phyloP scores from a whole-genome alignment of 1,140 invertebrate species.

The Acromyrmex heyeri region DNA sequence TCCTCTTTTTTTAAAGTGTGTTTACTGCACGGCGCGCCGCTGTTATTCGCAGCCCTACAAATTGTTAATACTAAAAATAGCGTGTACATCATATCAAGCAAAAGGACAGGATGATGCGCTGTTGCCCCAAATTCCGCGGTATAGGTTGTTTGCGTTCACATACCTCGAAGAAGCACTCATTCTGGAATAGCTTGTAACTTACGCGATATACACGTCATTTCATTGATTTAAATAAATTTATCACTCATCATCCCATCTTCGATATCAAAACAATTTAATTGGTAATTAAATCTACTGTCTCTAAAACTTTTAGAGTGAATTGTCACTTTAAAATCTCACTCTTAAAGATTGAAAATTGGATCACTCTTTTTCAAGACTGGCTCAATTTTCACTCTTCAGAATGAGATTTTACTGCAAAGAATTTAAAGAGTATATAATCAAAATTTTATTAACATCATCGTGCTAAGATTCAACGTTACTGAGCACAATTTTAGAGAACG shows the following conservation, averaged over 20 bases:
- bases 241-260: neutral
- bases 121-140: conserved; percentile 68
- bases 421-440: too few species aligned
- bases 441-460: neutral
- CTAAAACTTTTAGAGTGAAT: too few species aligned
- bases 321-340: too few species aligned
- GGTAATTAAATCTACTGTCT: neutral
- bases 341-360: too few species aligned
- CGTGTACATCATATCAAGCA: conserved; percentile 65
- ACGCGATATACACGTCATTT: neutral
- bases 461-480: neutral
- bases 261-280: neutral
- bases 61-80: conserved; percentile 77
- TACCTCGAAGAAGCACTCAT: neutral
- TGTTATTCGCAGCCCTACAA: conserved; percentile 62
- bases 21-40: conserved; percentile 58
- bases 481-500: neutral
- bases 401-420: too few species aligned
- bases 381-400: too few species aligned
- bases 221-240: neutral
- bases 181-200: neutral
- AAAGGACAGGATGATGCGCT: conserved; percentile 32
- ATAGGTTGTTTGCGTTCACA: conserved; percentile 40
- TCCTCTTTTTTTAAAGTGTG: conserved; percentile 44
- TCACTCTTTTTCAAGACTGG: too few species aligned